Conservation (phyloP, 2,888 invertebrate genomes). For the Rotaria macrura region DNA sequence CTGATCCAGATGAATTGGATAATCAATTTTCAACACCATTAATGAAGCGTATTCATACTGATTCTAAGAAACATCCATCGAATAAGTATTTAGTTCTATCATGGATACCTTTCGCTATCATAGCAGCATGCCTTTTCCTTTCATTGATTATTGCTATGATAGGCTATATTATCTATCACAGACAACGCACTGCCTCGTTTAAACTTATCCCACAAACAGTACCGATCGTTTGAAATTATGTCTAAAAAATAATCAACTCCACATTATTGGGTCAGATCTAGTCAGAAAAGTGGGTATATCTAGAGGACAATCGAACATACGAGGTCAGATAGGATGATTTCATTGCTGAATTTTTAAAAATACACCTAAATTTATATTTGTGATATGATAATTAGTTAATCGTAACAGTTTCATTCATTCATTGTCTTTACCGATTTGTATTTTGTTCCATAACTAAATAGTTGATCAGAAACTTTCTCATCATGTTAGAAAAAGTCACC, state of each 20-base stretch:
- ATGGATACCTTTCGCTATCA: neutral
- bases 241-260: neutral
- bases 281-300: neutral
- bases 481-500: neutral
- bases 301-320: neutral
- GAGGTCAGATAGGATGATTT: neutral
- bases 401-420: neutral
- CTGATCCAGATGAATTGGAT: neutral
- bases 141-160: neutral
- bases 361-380: neutral
- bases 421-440: neutral
- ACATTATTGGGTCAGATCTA: neutral
- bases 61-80: neutral
- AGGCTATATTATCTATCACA: neutral
- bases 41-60: neutral
- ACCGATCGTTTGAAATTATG: neutral
- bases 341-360: neutral
- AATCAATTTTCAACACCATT: neutral
- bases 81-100: neutral
- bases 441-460: neutral
- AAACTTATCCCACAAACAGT: neutral
- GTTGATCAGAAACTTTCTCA: neutral
- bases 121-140: neutral
- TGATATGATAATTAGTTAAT: conserved; percentile 10
- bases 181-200: neutral